Evolutionary conservation across 1,140 invertebrate species (phyloP), one percentile per base, ranked within the genome.

Genomic region (Diorhabda carinulata): DNA sequence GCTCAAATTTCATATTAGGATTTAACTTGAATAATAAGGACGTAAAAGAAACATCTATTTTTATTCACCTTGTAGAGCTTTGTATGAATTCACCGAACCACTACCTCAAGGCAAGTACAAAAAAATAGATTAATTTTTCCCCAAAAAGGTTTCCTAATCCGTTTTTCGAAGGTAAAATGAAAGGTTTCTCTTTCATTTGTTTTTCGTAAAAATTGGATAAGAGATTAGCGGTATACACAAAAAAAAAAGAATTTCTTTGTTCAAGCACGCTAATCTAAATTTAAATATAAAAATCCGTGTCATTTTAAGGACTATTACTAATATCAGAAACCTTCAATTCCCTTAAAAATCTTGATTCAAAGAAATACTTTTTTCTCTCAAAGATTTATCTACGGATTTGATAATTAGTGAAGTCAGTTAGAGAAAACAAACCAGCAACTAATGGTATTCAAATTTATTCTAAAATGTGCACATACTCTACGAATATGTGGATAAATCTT

Each of bases 101-200:
- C 65, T 67, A 67, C 65, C 65, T 67, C 65, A 67, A 67, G 65
- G 43, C 65, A 67, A 67, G 65, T 67, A 67, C 65, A 67, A 67
- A 67, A 58, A 67, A 41, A 45, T 41, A 9, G 44, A 57, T 56
- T 56, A 56, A 57, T 57, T 59, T 60, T 43, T 43, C 57, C 45
- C 58, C 65, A 59, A 43, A 58, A 45, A 67, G 65, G 65, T 67
- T 67, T 67, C 67, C 67, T 68, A 63, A 68, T 68, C 67, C 59
- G 45, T 61, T 68, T 61, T 68, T 57, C 67, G 61, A 52, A 60
- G 58, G 44, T 40, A 6, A 44, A 59, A 60, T 42, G 67, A 66
- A 60, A 63, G 67, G 67, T 62, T 68, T 68, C 67, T 10, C 45
- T 62, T 62, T 61, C 59, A 52, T 58, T 62, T 62, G n/a, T 45